These are phyloP conservation scores for Ephialtes manifestator DNA, from an alignment of 2,888 invertebrate species.

Conservation along the genomic window DNA sequence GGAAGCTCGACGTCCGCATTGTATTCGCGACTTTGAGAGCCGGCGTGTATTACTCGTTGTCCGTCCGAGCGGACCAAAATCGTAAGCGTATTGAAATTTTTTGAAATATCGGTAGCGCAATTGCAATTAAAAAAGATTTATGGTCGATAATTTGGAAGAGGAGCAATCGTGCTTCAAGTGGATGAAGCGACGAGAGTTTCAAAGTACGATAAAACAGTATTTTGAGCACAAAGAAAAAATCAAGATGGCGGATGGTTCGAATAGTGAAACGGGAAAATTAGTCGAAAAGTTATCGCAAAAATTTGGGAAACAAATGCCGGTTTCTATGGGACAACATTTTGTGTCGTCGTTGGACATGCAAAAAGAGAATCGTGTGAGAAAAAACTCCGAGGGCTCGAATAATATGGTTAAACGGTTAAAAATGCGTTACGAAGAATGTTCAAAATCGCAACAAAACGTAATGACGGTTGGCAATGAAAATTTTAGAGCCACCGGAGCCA, in stretches of 20 bases:
- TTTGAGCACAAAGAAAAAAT: not conserved
- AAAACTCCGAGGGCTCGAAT: conserved; percentile 11
- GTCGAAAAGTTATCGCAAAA: conserved; percentile 10
- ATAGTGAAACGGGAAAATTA: not conserved
- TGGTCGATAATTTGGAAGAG: conserved; percentile 22
- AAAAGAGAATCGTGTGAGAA: conserved; percentile 54
- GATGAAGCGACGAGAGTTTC: conserved; percentile 30
- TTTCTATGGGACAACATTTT: not conserved
- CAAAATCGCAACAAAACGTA: not conserved
- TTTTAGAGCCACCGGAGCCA: conserved; percentile 20
- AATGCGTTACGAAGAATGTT: conserved; percentile 43
- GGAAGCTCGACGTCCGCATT: conserved; percentile 30
- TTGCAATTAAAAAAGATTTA: not conserved
- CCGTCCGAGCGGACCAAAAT: not conserved
- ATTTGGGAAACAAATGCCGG: not conserved
- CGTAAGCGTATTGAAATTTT: not conserved
- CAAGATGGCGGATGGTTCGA: not conserved
- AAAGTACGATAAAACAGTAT: not conserved
- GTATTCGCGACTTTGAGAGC: conserved; percentile 34
- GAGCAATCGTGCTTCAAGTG: not conserved
- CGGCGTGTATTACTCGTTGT: conserved; percentile 17
- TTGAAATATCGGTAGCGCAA: conserved; percentile 2
- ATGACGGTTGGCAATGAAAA: not conserved
- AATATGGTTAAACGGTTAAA: conserved; percentile 36
- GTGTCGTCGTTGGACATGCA: conserved; percentile 1